These are phyloP conservation scores for Haliaeetus leucogaster DNA, from an alignment of 2,113 vertebrate genomes.

Conservation along the genomic window DNA sequence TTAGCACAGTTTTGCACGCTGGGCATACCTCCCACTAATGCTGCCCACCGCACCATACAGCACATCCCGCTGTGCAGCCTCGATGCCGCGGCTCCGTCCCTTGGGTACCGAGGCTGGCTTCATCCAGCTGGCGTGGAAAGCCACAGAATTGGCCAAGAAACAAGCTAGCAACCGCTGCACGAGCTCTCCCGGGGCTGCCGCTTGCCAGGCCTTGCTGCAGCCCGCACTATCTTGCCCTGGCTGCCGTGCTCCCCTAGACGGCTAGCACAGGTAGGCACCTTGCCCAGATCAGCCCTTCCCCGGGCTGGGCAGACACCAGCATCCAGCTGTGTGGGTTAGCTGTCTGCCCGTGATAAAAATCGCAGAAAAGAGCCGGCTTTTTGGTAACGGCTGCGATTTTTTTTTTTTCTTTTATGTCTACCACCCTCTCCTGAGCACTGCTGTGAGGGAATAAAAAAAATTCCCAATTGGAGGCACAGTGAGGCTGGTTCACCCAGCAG, in stretches of 20 bases:
- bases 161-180: rapidly evolving
- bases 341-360: neutral
- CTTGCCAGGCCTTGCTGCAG: neutral
- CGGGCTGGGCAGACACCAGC: neutral
- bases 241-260: neutral
- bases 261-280: neutral
- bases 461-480: neutral
- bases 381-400: neutral
- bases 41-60: rapidly evolving
- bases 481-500: neutral
- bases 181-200: rapidly evolving
- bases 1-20: rapidly evolving
- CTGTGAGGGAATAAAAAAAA: neutral
- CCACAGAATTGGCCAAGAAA: neutral
- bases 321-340: conserved; percentile 18
- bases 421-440: neutral
- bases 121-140: neutral
- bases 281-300: neutral
- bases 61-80: neutral
- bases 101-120: rapidly evolving
- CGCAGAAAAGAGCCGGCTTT: rapidly evolving
- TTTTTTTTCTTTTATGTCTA: neutral
- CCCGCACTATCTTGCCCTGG: neutral
- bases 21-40: neutral
- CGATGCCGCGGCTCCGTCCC: rapidly evolving